Evolutionary conservation across 2,888 invertebrate species (phyloP), one percentile per base, ranked within the genome.

Genomic region (Brachypterus glaber): DNA sequence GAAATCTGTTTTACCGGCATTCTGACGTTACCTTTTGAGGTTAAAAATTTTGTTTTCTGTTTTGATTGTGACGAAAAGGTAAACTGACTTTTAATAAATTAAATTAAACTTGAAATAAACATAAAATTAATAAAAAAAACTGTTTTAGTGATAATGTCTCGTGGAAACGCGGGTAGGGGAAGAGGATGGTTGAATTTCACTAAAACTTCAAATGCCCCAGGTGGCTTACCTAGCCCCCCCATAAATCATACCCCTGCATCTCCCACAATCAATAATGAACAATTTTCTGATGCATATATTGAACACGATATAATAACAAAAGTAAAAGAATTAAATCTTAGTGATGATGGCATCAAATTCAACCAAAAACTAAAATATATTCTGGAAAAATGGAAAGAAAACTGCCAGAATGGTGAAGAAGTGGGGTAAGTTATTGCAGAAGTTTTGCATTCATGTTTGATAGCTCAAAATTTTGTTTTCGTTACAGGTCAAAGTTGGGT

Each of bases 331-430:
- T 45, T 64, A 16, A 55, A 54, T 44, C 37, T 52, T 7, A 49
- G 52, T 7, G 66, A 66, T 44, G 65, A 66, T 49, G 64, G 64
- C 4, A 65, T 64, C 33, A 43, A 57, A 39, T 54, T 63, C 37
- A 64, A 65, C 45, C 57, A 61, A 39, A 66, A 65, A 46, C 49
- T 63, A 11, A 58, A 56, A 44, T 47, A 55, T 39, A 55, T 64
- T 25, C 41, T 58, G 15, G 54, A 59, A 34, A 48, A 47, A 27
- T 61, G 62, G 58, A 43, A 47, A 14, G 41, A 55, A 16, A 54
- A 53, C 17, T 64, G 64, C 43, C 35, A 50, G 17, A 54, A 48
- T 21, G 45, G 48, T 25, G 50, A 55, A 18, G 58, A 59, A 30
- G 57, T 63, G 12, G 52, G 52, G 65, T 64, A 54, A 58, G 57